Conservation (phyloP, 1,140 invertebrate species). For the Mizuhopecten yessoensis region DNA sequence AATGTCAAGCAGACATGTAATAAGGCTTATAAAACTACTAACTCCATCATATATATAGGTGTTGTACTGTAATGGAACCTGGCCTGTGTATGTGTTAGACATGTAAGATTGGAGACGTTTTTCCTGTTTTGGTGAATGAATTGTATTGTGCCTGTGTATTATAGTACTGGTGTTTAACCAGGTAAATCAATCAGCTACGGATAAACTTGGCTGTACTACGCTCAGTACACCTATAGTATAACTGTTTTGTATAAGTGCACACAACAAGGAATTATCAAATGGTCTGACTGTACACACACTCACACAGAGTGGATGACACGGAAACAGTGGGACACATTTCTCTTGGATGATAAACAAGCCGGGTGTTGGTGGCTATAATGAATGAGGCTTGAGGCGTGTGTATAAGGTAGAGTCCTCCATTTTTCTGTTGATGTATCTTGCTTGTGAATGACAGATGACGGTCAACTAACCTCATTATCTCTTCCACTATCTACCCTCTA, state of each 20-base stretch:
- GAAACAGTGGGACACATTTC: neutral
- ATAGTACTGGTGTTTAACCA: slow-evolving; percentile 22
- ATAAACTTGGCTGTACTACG: neutral
- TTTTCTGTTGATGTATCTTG: neutral
- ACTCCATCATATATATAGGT: neutral
- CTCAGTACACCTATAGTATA: slow-evolving; percentile 1
- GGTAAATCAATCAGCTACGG: slow-evolving; percentile 12
- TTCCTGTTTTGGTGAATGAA: slow-evolving; percentile 38
- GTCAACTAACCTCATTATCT: neutral
- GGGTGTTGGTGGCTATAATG: neutral
- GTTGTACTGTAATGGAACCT: neutral
- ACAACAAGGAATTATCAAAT: slow-evolving; percentile 29
- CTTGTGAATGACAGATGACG: slow-evolving; percentile 32
- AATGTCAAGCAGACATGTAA: neutral
- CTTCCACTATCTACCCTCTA: neutral
- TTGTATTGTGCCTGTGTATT: neutral
- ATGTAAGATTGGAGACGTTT: slow-evolving; percentile 5
- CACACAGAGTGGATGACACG: neutral
- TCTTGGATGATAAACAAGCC: neutral
- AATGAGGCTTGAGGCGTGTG: neutral
- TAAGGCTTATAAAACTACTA: neutral
- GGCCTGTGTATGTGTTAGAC: neutral
- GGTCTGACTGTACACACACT: neutral
- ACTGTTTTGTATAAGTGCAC: slow-evolving; percentile 22
- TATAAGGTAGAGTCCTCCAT: neutral